A percentile compares a stretch with the other conserved stretches of the same genome.
Conservation (phyloP, 2,113 vertebrate species). For the Lonchura striata region DNA sequence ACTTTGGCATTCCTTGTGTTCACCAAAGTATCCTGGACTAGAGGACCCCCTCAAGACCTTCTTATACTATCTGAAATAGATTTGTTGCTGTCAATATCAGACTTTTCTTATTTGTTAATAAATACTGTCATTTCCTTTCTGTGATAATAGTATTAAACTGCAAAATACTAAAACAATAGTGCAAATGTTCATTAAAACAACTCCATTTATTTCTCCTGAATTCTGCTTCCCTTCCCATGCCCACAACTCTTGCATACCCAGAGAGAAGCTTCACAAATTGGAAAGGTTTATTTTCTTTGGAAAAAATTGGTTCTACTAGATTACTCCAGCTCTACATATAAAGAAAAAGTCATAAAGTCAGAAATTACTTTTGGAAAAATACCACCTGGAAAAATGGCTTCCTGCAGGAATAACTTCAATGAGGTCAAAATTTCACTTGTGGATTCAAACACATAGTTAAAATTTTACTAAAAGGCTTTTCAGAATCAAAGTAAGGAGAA, state of each 20-base stretch:
- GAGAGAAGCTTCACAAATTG: neutral
- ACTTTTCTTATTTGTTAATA: neutral
- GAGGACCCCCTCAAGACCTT: neutral
- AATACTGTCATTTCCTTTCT: neutral
- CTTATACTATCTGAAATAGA: neutral
- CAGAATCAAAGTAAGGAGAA: neutral
- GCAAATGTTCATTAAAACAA: neutral
- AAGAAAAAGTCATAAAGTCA: neutral
- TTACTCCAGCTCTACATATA: neutral
- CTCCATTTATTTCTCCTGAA: neutral
- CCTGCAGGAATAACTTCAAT: neutral
- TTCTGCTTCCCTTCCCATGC: neutral
- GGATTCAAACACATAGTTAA: neutral
- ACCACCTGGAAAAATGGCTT: neutral
- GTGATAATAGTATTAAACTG: neutral
- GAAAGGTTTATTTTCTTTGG: neutral
- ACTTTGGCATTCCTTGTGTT: neutral
- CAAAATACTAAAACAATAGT: neutral
- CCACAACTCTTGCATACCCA: neutral
- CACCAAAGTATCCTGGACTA: neutral
- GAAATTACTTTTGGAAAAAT: neutral
- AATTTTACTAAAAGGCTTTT: neutral
- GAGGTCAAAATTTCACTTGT: neutral
- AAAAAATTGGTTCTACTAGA: neutral
- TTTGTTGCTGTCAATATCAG: neutral